Base-by-base conservation (phyloP, 2,797 vertebrate species). In the Molossus molossus region DNA sequence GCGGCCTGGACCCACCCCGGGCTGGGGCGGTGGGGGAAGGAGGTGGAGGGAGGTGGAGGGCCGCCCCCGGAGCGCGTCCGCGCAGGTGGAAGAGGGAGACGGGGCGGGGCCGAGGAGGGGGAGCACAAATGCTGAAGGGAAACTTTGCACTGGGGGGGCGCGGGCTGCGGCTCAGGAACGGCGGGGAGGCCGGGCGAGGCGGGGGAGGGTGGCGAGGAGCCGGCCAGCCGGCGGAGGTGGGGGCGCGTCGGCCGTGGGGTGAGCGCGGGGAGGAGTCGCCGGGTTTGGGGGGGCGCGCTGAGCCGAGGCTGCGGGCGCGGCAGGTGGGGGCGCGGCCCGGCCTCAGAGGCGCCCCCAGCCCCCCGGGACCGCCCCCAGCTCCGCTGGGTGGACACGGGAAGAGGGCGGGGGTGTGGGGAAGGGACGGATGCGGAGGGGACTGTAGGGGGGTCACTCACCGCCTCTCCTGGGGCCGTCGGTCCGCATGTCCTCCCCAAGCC, bases 271-370 rank as follows among this genome's bases (percentile, higher is more conserved):
- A 93, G 95, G 97, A 96, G 93, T 81, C 77, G 87, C 93, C 58
- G 3, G 87, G 62, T 60, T 29, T 2, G 40, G 4, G 6, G 40
- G 21, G 90, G 92, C 87, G 69, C 8, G 33, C 75, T 62, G 17
- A 53, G 94, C 84, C 20, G 86, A 84, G 79, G 84, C 82, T 87
- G 90, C 96, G 86, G 96, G 96, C 93, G 94, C 94, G 95, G 97
- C 92, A 94, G 95, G 95, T 96, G 96, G 97, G 97, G 96, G 95
- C 96, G 94, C 95, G 95, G 97, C 96, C 93, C 18, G 94, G 94
- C 87, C 95, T 93, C 48, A 50, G 55, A 69, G 95, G 93, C 92
- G 67, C 90, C 96, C 94, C 82, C 17, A 53, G 53, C 55, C 77
- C 89, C 86, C 69, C 73, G 37, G 95, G 94, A 80, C 91, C 79